Conservation (phyloP, 2,797 vertebrate genomes). For the Acipenser transmontanus region DNA sequence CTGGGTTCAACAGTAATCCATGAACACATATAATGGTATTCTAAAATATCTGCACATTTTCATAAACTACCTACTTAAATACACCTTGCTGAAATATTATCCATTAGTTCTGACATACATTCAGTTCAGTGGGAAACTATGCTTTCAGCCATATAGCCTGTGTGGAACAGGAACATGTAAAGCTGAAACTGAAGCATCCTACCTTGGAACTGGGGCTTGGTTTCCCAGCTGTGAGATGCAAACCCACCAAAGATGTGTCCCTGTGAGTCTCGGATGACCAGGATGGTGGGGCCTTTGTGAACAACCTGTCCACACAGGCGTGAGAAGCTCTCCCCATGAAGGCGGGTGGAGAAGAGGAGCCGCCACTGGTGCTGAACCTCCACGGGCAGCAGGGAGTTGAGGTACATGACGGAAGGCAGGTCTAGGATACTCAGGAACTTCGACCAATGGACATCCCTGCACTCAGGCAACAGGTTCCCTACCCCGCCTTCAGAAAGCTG, state of each 20-base stretch:
- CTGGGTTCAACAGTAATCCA: no score
- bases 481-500: slow-evolving; percentile 40
- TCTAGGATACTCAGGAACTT: slow-evolving; percentile 67
- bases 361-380: slow-evolving; percentile 68
- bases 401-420: slow-evolving; percentile 69
- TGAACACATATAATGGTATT: no score
- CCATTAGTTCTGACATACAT: no score
- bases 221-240: slow-evolving; percentile 79
- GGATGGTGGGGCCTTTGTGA: slow-evolving; percentile 67
- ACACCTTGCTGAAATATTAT: no score
- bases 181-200: slow-evolving; percentile 26
- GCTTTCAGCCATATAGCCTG: no score
- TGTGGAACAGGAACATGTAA: no score
- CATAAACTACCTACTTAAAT: no score
- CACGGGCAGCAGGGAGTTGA: slow-evolving; percentile 70
- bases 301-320: slow-evolving; percentile 64
- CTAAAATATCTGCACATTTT: no score
- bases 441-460: slow-evolving; percentile 54
- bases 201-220: slow-evolving; percentile 94
- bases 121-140: no score
- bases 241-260: slow-evolving; percentile 86
- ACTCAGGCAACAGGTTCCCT: slow-evolving; percentile 63
- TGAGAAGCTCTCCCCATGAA: slow-evolving; percentile 88
- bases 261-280: slow-evolving; percentile 69
- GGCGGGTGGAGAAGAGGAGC: slow-evolving; percentile 75